Conservation (phyloP, 2,113 vertebrate genomes). For the Pipa parva region DNA sequence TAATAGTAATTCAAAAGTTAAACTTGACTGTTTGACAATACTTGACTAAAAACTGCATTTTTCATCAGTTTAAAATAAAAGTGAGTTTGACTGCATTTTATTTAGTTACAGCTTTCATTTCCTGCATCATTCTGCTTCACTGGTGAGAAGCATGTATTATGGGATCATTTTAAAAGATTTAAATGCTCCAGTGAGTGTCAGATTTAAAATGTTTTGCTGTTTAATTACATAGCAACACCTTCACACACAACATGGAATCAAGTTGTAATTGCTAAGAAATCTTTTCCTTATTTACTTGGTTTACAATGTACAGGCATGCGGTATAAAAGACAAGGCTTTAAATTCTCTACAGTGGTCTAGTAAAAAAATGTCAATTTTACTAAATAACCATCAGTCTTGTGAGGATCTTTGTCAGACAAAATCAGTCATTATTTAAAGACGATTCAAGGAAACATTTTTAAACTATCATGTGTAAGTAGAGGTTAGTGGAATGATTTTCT, state of each 20-base stretch:
- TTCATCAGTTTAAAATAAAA: background rate
- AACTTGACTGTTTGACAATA: background rate
- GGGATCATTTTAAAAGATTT: constrained; percentile 79
- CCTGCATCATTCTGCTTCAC: constrained; percentile 59
- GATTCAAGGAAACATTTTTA: no score
- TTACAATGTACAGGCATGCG: no score
- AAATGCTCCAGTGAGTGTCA: constrained; percentile 81
- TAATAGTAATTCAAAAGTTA: no score
- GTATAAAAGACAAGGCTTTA: no score
- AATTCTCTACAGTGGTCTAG: no score
- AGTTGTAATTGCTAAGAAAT: constrained; percentile 52
- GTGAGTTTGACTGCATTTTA: background rate
- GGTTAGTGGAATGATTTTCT: no score
- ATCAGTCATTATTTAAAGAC: no score
- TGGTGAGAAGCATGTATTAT: constrained; percentile 73
- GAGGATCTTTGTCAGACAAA: no score
- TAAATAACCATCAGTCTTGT: no score
- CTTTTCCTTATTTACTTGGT: constrained; percentile 33
- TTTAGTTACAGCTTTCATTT: constrained; percentile 59
- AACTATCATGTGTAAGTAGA: no score
- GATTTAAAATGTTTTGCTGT: constrained; percentile 80
- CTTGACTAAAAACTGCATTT: background rate
- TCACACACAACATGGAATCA: constrained; percentile 56
- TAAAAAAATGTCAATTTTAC: no score
- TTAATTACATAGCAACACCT: constrained; percentile 72